Conservation (phyloP, 1,140 invertebrate species). For the Megalonaias nervosa region DNA sequence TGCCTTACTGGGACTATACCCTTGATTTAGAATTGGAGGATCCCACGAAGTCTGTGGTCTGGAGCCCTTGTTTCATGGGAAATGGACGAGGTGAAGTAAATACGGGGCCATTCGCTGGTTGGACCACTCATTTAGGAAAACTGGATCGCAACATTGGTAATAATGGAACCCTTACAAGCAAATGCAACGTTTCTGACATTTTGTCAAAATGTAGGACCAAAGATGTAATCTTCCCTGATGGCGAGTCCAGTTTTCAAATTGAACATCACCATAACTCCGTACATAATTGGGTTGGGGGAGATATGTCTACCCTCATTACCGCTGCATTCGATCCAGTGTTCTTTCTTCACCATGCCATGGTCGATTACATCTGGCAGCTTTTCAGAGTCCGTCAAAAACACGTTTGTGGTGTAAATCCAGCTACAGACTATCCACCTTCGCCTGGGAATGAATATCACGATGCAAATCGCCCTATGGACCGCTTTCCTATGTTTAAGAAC, state of each 20-base stretch:
- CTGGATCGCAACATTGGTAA: conserved; percentile 24
- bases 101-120: conserved; percentile 61
- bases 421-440: conserved; percentile 2
- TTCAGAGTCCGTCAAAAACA: conserved; percentile 23
- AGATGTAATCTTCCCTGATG: conserved; percentile 10
- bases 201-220: conserved; percentile 6
- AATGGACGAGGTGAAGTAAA: conserved; percentile 67
- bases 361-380: conserved; percentile 63
- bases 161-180: not conserved
- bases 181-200: not conserved
- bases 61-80: conserved; percentile 61
- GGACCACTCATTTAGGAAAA: conserved; percentile 36
- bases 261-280: conserved; percentile 47
- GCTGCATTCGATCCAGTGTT: conserved; percentile 68
- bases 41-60: conserved; percentile 64
- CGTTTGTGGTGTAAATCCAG: conserved; percentile 9
- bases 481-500: not conserved
- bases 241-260: conserved; percentile 32
- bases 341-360: conserved; percentile 69
- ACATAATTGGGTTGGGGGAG: conserved; percentile 57
- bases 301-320: conserved; percentile 55
- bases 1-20: conserved; percentile 70
- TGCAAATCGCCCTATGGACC: not conserved
- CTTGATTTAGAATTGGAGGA: conserved; percentile 63
- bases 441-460: not conserved